Evolutionary conservation across 1,140 invertebrate genomes (phyloP).

Genomic region (Rhagoletis zephyria): DNA sequence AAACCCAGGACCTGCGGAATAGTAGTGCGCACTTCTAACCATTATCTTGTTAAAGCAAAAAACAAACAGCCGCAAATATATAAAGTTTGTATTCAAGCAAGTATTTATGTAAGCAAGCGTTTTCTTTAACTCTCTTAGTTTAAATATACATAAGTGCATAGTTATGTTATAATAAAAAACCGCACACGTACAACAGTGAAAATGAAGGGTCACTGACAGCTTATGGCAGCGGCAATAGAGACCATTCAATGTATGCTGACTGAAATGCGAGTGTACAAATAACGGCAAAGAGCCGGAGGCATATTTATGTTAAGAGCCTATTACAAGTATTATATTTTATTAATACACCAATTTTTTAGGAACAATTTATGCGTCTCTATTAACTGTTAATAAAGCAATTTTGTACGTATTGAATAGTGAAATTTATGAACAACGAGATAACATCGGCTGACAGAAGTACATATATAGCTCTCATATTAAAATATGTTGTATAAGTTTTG

Average conservation of each 20-base stretch:
- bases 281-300: neutral
- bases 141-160: neutral
- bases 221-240: neutral
- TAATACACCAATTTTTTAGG: neutral
- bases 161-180: neutral
- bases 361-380: too few relatives aligned
- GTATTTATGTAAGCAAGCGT: neutral
- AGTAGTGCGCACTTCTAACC: too few relatives aligned
- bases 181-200: neutral
- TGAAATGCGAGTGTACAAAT: neutral
- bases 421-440: too few relatives aligned
- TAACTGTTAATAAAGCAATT: too few relatives aligned
- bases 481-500: too few relatives aligned
- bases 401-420: too few relatives aligned
- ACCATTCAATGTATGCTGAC: neutral
- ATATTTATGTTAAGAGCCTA: neutral
- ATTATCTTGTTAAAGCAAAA: too few relatives aligned
- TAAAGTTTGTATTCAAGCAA: neutral
- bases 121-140: neutral
- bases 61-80: too few relatives aligned
- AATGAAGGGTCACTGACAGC: neutral
- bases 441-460: too few relatives aligned
- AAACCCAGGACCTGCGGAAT: too few relatives aligned
- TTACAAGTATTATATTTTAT: neutral
- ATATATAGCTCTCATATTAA: too few relatives aligned